Conservation (phyloP, 2,113 vertebrate genomes). For the Sylvietta virens region DNA sequence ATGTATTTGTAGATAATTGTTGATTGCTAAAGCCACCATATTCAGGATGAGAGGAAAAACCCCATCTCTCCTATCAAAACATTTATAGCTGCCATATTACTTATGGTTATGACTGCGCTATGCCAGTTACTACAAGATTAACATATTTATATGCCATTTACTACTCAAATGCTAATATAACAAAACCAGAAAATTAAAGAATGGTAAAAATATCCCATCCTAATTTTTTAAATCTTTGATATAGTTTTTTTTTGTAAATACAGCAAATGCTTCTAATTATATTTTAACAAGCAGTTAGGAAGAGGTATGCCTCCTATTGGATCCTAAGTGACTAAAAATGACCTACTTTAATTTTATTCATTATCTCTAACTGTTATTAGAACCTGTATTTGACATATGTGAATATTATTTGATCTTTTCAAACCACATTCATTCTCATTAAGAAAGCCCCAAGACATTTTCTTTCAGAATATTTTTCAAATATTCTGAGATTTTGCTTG, state of each 20-base stretch:
- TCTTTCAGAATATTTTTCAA: constrained; percentile 80
- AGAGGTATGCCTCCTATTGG: constrained; percentile 59
- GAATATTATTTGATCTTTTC: constrained; percentile 83
- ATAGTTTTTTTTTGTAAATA: constrained; percentile 61
- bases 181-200: constrained; percentile 51
- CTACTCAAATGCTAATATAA: constrained; percentile 48
- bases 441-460: constrained; percentile 80
- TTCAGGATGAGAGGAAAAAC: background rate
- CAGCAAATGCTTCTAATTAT: constrained; percentile 69
- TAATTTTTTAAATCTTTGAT: constrained; percentile 51
- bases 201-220: constrained; percentile 31
- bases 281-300: constrained; percentile 69
- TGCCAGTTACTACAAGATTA: constrained; percentile 15
- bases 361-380: constrained; percentile 78
- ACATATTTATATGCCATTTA: constrained; percentile 52
- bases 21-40: background rate
- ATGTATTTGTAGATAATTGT: background rate
- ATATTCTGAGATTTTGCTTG: constrained; percentile 80
- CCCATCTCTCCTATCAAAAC: background rate
- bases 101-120: background rate
- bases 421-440: constrained; percentile 81
- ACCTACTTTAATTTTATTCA: constrained; percentile 82
- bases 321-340: constrained; percentile 76
- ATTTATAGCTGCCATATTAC: background rate
- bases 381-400: constrained; percentile 78